Evolutionary conservation across 1,140 invertebrate genomes (phyloP).

Genomic region (Cydia splendana): DNA sequence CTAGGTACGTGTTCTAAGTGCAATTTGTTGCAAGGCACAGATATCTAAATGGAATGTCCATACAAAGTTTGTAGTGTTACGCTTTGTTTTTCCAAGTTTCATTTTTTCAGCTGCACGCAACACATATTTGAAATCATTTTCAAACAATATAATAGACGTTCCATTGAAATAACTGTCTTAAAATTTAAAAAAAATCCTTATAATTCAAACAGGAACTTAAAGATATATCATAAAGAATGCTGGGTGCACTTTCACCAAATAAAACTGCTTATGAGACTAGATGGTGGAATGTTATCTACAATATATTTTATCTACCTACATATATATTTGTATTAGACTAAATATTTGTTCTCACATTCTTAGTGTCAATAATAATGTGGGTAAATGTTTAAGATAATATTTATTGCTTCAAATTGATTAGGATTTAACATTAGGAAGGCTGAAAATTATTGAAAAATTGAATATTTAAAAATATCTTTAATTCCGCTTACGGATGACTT

Average conservation of each 20-base stretch:
- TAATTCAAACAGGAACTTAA: slow-evolving; percentile 46
- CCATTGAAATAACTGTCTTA: slow-evolving; percentile 26
- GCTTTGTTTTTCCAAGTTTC: not conserved
- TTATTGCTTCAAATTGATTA: slow-evolving; percentile 7
- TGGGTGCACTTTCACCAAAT: slow-evolving; percentile 27
- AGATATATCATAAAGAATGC: slow-evolving; percentile 33
- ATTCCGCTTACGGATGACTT: not conserved
- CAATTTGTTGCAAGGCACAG: slow-evolving; percentile 60
- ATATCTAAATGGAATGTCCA: slow-evolving; percentile 46
- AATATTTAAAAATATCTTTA: not conserved
- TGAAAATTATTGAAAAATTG: not conserved
- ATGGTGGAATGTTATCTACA: slow-evolving; percentile 64
- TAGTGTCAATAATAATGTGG: not conserved
- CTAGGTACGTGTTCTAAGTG: slow-evolving; percentile 51
- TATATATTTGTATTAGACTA: slow-evolving; percentile 33
- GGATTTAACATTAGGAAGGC: not conserved
- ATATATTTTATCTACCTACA: slow-evolving; percentile 44
- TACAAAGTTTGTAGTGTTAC: slow-evolving; percentile 33
- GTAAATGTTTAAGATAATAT: not conserved
- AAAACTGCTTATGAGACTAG: slow-evolving; percentile 62
- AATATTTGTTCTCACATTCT: slow-evolving; percentile 20
- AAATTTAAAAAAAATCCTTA: not conserved
- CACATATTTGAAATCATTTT: not conserved
- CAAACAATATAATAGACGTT: slow-evolving; percentile 31
- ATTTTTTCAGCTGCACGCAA: not conserved